phyloP scores from a whole-genome alignment of 2,113 vertebrate species.

The Athene cunicularia region DNA sequence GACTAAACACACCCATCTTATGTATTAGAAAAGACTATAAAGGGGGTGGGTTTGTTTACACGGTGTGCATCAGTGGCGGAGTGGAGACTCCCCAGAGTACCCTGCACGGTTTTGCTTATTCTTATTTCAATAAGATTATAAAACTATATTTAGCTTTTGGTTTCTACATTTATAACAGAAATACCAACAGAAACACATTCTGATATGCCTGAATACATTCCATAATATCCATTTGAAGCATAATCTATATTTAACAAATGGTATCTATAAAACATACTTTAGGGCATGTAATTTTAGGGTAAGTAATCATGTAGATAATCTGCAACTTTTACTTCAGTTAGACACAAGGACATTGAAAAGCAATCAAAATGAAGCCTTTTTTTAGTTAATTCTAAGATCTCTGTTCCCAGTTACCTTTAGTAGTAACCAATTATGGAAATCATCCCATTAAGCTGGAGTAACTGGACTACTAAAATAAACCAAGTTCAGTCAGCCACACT shows the following conservation, averaged over 20 bases:
- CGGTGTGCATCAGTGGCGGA: too few relatives aligned
- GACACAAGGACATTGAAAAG: background rate
- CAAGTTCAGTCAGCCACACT: background rate
- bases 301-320: conserved; percentile 17
- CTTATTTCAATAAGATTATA: too few relatives aligned
- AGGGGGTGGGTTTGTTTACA: too few relatives aligned
- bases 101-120: too few relatives aligned
- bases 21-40: too few relatives aligned
- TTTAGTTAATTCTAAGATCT: background rate
- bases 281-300: background rate
- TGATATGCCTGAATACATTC: conserved; percentile 16
- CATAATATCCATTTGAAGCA: conserved; percentile 7
- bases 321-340: conserved; percentile 5
- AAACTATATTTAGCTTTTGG: too few relatives aligned
- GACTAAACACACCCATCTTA: too few relatives aligned
- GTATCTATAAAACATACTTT: background rate
- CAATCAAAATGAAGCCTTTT: background rate
- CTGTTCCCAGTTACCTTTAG: background rate
- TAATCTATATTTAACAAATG: conserved; percentile 43
- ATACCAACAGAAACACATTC: conserved; percentile 44
- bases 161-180: too few relatives aligned
- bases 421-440: background rate
- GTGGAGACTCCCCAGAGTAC: too few relatives aligned
- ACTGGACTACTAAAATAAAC: background rate
- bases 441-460: background rate